These are phyloP conservation scores for Epistrophella euchroma DNA, from an alignment of 2,888 invertebrate genomes.

Conservation along the genomic window DNA sequence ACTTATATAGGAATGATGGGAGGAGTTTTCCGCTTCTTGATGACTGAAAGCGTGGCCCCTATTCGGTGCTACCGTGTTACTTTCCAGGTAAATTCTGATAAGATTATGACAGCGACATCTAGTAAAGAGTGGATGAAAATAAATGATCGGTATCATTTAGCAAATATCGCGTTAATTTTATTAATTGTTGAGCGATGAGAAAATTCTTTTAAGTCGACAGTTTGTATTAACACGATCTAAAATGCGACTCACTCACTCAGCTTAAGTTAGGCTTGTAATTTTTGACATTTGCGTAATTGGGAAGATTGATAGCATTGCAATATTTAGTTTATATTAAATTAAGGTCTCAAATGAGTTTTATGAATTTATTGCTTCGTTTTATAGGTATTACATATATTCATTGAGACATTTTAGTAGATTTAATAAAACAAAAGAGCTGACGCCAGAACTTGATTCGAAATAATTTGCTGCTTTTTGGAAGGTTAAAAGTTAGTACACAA, in stretches of 20 bases:
- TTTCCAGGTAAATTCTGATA: constrained; percentile 56
- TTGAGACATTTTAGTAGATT: neutral
- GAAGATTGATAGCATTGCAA: constrained; percentile 3
- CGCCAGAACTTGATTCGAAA: neutral
- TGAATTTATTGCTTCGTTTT: too few relatives aligned
- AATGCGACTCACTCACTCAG: neutral
- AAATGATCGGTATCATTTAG: neutral
- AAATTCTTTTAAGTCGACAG: neutral
- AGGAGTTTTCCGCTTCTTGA: constrained; percentile 23
- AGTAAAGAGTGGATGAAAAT: constrained; percentile 31
- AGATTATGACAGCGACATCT: constrained; percentile 51
- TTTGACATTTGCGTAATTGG: neutral
- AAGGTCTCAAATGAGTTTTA: neutral
- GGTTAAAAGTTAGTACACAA: neutral
- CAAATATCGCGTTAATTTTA: constrained; percentile 6
- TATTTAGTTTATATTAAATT: neutral
- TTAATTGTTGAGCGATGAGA: constrained; percentile 14
- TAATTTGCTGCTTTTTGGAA: neutral
- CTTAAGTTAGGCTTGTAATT: neutral
- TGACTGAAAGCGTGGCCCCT: neutral
- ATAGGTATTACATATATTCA: too few relatives aligned
- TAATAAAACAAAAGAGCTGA: constrained; percentile 30
- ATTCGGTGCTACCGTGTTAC: constrained; percentile 44
- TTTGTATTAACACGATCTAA: constrained; percentile 12
- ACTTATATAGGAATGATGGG: constrained; percentile 4